Conservation (phyloP, 2,113 vertebrate species). For the Motacilla tschutschensis region DNA sequence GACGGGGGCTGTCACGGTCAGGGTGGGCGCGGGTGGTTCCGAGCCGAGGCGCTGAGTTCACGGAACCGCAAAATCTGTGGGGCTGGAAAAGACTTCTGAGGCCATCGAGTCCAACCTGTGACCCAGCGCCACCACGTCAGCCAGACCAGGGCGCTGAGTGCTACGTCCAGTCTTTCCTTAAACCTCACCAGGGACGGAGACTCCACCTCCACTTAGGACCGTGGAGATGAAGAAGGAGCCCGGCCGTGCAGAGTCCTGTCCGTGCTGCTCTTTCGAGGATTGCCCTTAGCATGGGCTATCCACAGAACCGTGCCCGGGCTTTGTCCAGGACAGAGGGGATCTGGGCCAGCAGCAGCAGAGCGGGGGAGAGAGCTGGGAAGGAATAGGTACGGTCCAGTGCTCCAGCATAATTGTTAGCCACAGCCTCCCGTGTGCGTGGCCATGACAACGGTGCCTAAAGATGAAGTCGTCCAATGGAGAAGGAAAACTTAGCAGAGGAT, state of each 20-base stretch:
- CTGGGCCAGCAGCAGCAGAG: background rate
- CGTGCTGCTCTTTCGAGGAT: rapidly evolving
- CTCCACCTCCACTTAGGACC: background rate
- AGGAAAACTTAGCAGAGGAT: background rate
- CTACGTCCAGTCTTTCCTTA: background rate
- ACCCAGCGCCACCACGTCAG: background rate
- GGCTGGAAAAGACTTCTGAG: background rate
- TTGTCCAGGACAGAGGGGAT: background rate
- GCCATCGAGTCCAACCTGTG: background rate
- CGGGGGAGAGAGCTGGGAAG: rapidly evolving
- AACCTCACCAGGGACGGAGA: background rate
- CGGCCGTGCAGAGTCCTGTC: rapidly evolving
- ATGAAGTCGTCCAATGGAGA: background rate
- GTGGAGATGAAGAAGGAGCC: background rate
- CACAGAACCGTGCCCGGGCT: background rate
- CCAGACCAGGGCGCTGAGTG: background rate
- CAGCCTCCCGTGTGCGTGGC: background rate
- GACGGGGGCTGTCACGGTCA: background rate
- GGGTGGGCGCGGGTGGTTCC: background rate
- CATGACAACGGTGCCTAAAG: too few species aligned
- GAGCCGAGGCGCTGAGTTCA: background rate
- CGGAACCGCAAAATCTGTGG: rapidly evolving
- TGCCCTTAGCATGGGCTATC: background rate
- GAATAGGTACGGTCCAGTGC: background rate
- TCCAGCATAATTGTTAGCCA: background rate